Evolutionary conservation across 2,888 invertebrate genomes (phyloP).

Genomic region (Thera obeliscata): DNA sequence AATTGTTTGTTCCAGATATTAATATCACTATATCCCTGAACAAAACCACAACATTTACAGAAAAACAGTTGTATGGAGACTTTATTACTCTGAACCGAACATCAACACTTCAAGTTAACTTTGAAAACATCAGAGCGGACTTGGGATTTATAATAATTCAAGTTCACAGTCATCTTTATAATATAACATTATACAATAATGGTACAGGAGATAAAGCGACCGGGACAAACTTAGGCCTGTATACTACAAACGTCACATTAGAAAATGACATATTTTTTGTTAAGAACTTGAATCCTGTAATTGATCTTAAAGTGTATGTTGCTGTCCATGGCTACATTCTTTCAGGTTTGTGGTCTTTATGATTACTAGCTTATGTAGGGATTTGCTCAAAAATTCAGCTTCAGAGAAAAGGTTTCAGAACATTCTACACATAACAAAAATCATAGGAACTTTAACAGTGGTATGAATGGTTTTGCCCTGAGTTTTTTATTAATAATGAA

Average conservation of each 20-base stretch:
- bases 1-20: conserved; percentile 59
- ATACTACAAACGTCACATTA: conserved; percentile 50
- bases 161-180: conserved; percentile 85
- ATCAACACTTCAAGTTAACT: conserved; percentile 63
- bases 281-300: conserved; percentile 63
- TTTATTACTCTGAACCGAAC: conserved; percentile 54
- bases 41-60: conserved; percentile 50
- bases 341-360: conserved; percentile 65
- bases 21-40: conserved; percentile 63
- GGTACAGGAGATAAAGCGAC: conserved; percentile 57
- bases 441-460: too few relatives aligned
- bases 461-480: too few relatives aligned
- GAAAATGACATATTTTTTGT: conserved; percentile 66
- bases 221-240: conserved; percentile 87
- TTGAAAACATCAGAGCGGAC: conserved; percentile 70
- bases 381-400: too few relatives aligned
- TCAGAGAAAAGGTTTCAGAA: too few relatives aligned
- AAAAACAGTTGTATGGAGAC: conserved; percentile 64
- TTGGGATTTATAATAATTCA: conserved; percentile 86
- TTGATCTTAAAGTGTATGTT: conserved; percentile 68
- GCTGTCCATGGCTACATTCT: conserved; percentile 80
- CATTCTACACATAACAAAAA: too few relatives aligned
- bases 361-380: not conserved
- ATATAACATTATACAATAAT: conserved; percentile 82
- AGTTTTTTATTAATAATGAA: too few relatives aligned